Evolutionary conservation across 2,113 vertebrate genomes (phyloP).

Genomic region (Pampusana beccarii): DNA sequence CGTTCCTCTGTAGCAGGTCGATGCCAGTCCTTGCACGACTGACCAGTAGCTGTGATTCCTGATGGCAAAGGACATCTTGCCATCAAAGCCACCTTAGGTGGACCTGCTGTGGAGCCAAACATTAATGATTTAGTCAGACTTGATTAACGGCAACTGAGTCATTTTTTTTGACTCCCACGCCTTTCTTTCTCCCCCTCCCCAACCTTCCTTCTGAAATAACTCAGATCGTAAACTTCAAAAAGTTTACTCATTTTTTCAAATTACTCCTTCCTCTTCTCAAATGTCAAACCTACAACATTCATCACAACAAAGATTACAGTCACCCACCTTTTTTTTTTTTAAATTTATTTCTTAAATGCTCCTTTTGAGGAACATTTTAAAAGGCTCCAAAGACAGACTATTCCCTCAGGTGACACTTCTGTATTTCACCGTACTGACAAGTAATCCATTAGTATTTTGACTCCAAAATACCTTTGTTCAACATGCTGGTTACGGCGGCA

Average conservation of each 20-base stretch:
- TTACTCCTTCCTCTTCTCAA: neutral
- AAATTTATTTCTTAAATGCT: neutral
- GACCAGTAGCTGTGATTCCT: neutral
- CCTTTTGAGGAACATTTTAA: neutral
- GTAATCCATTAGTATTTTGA: neutral
- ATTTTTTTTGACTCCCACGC: neutral
- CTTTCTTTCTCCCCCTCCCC: neutral
- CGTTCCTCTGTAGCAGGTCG: neutral
- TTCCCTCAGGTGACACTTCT: neutral
- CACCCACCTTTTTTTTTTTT: neutral
- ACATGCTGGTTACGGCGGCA: rapidly evolving
- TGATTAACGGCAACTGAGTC: neutral
- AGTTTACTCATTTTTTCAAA: neutral
- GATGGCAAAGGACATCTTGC: neutral
- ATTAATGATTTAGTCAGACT: neutral
- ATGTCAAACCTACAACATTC: neutral
- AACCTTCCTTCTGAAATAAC: neutral
- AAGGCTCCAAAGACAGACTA: neutral
- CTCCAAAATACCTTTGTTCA: neutral
- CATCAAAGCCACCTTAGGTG: neutral
- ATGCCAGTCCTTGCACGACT: rapidly evolving
- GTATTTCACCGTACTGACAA: neutral
- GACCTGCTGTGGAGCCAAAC: neutral
- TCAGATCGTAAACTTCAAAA: neutral
- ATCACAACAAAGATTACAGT: neutral